These are phyloP conservation scores for Hylia prasina DNA, from an alignment of 2,113 vertebrate genomes.

Conservation along the genomic window DNA sequence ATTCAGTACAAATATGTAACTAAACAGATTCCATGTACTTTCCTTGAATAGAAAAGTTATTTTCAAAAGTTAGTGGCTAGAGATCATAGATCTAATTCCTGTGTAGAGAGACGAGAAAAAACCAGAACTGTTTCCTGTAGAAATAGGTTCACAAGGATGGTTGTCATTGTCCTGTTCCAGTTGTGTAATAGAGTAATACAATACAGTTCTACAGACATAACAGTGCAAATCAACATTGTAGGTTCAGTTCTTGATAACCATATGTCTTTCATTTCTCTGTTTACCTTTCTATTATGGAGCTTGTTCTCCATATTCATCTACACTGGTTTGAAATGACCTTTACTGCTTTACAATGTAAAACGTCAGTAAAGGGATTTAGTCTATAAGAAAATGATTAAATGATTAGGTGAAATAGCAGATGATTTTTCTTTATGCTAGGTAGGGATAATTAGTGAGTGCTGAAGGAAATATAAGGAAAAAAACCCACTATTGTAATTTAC, in stretches of 20 bases:
- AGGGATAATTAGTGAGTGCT: neutral
- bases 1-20: neutral
- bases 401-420: neutral
- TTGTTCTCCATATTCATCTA: neutral
- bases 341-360: neutral
- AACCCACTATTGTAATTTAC: neutral
- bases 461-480: neutral
- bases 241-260: neutral
- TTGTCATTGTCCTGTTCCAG: neutral
- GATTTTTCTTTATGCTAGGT: neutral
- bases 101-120: neutral
- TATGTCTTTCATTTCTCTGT: neutral
- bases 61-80: neutral
- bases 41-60: neutral
- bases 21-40: neutral
- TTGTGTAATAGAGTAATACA: neutral
- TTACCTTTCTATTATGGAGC: neutral
- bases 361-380: rapidly evolving
- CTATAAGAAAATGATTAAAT: neutral
- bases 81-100: neutral
- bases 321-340: neutral
- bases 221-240: neutral
- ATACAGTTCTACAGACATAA: neutral
- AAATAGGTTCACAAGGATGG: neutral
- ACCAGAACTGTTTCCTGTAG: rapidly evolving